Percentiles rank a stretch among this genome's conserved stretches.
Evolutionary conservation across 2,113 vertebrate genomes (phyloP).

Genomic region (Rhipidura dahli): DNA sequence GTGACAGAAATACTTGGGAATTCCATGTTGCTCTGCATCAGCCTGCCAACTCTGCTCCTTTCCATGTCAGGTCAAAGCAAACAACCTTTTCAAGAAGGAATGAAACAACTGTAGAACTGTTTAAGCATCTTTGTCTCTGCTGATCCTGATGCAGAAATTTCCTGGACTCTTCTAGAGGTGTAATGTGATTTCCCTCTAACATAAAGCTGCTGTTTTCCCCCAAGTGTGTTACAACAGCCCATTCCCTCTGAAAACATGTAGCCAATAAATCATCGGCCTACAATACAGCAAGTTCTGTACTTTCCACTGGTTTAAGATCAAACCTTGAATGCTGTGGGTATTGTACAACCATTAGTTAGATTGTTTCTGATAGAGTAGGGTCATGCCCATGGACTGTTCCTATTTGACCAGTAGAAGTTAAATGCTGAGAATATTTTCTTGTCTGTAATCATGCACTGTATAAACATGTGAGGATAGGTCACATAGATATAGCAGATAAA

Average conservation of each 20-base stretch:
- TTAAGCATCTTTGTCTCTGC: neutral
- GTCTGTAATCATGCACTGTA: neutral
- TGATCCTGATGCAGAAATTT: neutral
- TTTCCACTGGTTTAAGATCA: neutral
- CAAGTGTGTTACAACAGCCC: neutral
- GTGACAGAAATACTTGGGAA: neutral
- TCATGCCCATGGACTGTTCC: neutral
- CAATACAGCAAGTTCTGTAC: neutral
- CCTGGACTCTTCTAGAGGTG: neutral
- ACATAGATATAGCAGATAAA: neutral
- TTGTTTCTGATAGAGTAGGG: neutral
- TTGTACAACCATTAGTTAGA: neutral
- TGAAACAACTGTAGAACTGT: neutral
- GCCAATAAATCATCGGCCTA: neutral
- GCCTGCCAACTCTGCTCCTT: neutral
- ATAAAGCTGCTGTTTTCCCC: neutral
- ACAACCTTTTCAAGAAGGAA: neutral
- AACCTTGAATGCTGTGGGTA: neutral
- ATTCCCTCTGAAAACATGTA: neutral
- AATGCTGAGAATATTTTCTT: neutral
- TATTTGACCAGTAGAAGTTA: neutral
- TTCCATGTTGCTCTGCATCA: conserved; percentile 14
- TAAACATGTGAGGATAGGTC: neutral
- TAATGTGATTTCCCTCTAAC: neutral
- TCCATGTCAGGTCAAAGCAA: neutral